Conservation (phyloP, 2,888 invertebrate species). For the Holacanthella duospinosa region DNA sequence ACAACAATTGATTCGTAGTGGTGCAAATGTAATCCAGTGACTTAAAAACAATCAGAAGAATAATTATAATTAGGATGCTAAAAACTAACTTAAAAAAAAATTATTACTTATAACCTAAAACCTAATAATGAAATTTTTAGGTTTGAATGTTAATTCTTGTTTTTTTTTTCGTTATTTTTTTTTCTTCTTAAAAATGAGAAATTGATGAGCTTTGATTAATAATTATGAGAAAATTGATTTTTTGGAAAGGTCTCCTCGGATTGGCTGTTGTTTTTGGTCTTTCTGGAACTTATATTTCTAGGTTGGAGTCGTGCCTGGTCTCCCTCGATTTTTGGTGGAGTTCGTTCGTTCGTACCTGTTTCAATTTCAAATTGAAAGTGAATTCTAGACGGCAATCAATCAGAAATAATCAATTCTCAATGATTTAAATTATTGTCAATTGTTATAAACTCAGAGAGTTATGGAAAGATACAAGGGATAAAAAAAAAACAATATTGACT, state of each 20-base stretch:
- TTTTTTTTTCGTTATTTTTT: neutral
- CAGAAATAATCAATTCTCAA: neutral
- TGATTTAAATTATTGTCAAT: neutral
- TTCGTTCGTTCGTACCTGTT: conserved; percentile 23
- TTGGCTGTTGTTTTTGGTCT: neutral
- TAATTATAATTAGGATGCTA: too few relatives aligned
- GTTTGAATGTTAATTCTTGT: too few relatives aligned
- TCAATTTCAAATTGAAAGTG: neutral
- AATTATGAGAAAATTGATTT: too few relatives aligned
- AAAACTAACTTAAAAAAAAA: too few relatives aligned
- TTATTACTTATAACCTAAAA: too few relatives aligned
- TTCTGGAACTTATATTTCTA: conserved; percentile 5
- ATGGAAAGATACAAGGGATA: neutral
- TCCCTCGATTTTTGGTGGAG: conserved; percentile 16
- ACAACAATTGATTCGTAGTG: too few relatives aligned
- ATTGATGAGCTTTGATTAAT: neutral
- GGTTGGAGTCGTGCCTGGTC: conserved; percentile 24
- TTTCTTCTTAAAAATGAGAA: neutral
- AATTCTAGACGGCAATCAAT: conserved; percentile 3
- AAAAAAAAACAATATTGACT: neutral
- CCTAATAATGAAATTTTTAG: too few relatives aligned
- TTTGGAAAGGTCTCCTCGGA: neutral
- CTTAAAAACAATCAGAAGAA: too few relatives aligned
- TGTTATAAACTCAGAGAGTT: neutral
- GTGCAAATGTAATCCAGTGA: too few relatives aligned